Evolutionary conservation across 1,140 invertebrate genomes (phyloP), one percentile per base, ranked within the genome.

Genomic region (Drosophila sechellia): DNA sequence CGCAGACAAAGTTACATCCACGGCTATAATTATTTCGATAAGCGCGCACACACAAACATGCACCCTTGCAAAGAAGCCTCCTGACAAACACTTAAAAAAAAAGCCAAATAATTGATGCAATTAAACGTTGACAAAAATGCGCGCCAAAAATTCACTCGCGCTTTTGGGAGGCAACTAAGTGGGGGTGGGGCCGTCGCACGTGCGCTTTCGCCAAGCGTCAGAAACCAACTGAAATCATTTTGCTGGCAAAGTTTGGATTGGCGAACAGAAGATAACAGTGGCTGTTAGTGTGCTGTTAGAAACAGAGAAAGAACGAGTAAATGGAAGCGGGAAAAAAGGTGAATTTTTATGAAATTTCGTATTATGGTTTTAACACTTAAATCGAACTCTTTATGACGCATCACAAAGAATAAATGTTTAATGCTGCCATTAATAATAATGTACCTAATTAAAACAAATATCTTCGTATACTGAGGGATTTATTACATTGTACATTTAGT

Each of bases 111-210:
- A 53, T 40, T 43, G 25, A 42, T 35, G 46, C 25, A 58, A 54
- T 37, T 46, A 15, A 46, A 63, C 12, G 48, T 8, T 35, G 25
- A 63, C 43, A 39, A 34, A 79, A 80, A 42, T 70, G 81, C 81
- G 81, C 81, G 81, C 81, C 81, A 85, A 85, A 84, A 84, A 20
- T 56, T 73, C 35, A 49, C 22, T 66, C 58, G 46, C n/a, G 27
- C 13, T 39, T n/a, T 17, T 15, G 20, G 45, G 40, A 13, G 46
- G 27, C 27, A 34, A 27, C 25, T 27, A 11, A 11, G 11, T 15
- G n/a, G n/a, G n/a, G 15, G 39, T 20, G 37, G 37, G 22, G 34
- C 48, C 22, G 43, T 49, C 11, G 37, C 12, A 40, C 15, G 34
- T 42, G 73, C 73, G 73, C 46, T 58, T 50, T 55, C 74, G 60